Evolutionary conservation across 2,888 invertebrate species (phyloP).

Genomic region (Nymphalis polychloros): DNA sequence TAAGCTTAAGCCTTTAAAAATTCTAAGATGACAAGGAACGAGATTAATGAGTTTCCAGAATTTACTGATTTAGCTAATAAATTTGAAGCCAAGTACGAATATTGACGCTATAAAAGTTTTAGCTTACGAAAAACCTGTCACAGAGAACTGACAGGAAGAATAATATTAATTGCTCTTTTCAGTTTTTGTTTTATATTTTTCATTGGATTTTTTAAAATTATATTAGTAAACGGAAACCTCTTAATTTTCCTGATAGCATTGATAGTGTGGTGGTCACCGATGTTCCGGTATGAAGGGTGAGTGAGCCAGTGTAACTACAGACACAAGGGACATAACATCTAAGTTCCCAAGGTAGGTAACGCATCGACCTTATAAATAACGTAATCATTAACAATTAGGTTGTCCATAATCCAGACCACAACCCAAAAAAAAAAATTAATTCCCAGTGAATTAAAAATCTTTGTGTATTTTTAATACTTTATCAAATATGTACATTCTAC

Average conservation of each 20-base stretch:
- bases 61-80: neutral
- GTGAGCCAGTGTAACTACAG: too few relatives aligned
- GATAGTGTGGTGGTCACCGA: too few relatives aligned
- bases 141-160: neutral
- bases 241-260: neutral
- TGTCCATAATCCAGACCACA: too few relatives aligned
- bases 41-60: neutral
- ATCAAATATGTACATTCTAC: too few relatives aligned
- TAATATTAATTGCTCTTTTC: neutral
- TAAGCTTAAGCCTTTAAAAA: neutral
- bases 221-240: neutral
- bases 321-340: too few relatives aligned
- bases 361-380: too few relatives aligned
- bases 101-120: slow-evolving; percentile 1
- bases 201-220: neutral
- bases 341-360: too few relatives aligned
- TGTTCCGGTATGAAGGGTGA: too few relatives aligned
- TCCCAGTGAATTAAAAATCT: too few relatives aligned
- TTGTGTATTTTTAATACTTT: too few relatives aligned
- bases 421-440: too few relatives aligned
- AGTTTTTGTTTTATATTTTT: neutral
- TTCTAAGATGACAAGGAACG: neutral
- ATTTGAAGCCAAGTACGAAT: neutral
- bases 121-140: neutral
- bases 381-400: too few relatives aligned